Base-by-base conservation (phyloP, 2,888 invertebrate genomes). In the Eledona agricola region DNA sequence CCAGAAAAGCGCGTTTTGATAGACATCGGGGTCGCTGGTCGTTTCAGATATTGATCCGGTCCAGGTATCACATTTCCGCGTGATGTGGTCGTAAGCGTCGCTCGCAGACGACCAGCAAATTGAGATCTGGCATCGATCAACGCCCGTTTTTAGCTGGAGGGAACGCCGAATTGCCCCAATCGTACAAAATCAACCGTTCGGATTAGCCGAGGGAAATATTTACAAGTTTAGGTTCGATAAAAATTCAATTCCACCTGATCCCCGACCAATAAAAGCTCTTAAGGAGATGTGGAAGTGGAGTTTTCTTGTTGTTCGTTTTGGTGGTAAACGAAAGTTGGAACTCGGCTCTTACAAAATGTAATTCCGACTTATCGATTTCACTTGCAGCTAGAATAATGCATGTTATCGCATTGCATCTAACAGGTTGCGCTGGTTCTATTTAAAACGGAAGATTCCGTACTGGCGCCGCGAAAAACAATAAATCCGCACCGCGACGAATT, bases 191-290 rank as follows among this genome's bases (percentile, higher is more conserved):
- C 34, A 34, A 34, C 19, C 10, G 20, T 10, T 20, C 10, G 19
- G 20, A 34, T 7, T 13, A 20, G 23, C 10, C 1, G 6, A 12
- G 22, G 42, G 15, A 42, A 31, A 29, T 42, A 42, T 42, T 29
- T 42, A 42, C 42, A 29, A 40, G 40, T 28, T 28, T 40, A 10
- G 15, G 20, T 38, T 49, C 38, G 29, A 49, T 38, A 20, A 19
- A 38, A 49, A 49, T 49, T 38, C 49, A 38, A 49, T 49, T 49
- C 12, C 7, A 17, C 37, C 38, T 38, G 38, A 49, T 38, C 45
- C 20, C 13, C 19, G 7, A 31, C 32, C 43, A 32, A 29, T 31
- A 45, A 45, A 45, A 45, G 45, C 31, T 20, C 29, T 23, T 22
- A 45, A 42, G 12, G 20, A 38, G 11, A 15, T 11, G 11, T 2